phyloP scores from a whole-genome alignment of 2,797 vertebrate species.

The Myotis pilosus region DNA sequence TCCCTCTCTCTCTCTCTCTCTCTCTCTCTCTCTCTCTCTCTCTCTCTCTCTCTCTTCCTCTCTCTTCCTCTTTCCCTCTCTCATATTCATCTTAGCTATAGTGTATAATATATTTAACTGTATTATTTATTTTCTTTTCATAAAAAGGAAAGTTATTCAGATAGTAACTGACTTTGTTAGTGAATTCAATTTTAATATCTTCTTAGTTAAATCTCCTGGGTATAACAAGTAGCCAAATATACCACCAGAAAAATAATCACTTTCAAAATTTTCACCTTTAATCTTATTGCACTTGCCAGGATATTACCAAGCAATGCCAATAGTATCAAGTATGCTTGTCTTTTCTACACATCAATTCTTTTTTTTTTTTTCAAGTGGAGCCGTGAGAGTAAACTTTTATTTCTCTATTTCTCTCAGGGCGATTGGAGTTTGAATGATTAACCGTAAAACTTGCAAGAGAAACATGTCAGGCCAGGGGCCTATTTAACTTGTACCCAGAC shows the following conservation, averaged over 20 bases:
- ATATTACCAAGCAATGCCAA: neutral
- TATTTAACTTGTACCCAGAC: too few species aligned
- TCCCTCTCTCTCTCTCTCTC: too few species aligned
- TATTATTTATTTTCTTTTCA: neutral
- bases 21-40: too few species aligned
- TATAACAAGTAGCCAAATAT: neutral
- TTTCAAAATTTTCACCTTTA: neutral
- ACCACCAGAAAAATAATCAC: conserved; percentile 5
- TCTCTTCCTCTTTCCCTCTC: too few species aligned
- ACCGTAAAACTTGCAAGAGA: fast-evolving
- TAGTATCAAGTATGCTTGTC: neutral
- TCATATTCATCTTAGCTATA: neutral
- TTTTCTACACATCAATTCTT: neutral
- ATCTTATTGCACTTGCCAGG: neutral
- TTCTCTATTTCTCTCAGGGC: neutral
- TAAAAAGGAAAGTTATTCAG: neutral
- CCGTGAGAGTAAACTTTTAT: neutral
- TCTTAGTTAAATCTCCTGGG: neutral
- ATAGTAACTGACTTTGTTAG: neutral
- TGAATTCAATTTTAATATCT: conserved; percentile 24
- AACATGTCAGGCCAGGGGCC: neutral
- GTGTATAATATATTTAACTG: neutral
- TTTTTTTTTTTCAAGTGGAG: too few species aligned
- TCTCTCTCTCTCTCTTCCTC: too few species aligned
- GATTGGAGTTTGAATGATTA: neutral